phyloP scores from a whole-genome alignment of 2,113 vertebrate species.

The Herpailurus yagouaroundi region DNA sequence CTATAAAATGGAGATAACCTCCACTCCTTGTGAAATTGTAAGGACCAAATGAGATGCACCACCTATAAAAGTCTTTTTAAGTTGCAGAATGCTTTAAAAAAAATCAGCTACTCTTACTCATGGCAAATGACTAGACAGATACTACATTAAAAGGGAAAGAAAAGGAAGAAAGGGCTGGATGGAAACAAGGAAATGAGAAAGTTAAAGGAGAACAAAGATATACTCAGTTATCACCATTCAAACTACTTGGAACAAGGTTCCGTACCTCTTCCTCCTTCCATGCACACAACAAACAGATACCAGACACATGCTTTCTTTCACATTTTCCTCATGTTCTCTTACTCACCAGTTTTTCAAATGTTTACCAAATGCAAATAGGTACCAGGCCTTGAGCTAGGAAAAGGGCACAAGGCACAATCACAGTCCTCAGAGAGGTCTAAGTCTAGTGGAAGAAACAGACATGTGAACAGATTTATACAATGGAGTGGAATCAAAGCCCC shows the following conservation, averaged over 20 bases:
- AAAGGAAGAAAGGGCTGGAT: not conserved
- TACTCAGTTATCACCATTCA: not conserved
- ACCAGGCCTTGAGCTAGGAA: not conserved
- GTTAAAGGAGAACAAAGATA: not conserved
- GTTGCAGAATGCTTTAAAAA: not conserved
- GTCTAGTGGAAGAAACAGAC: not conserved
- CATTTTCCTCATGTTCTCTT: not conserved
- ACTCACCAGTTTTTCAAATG: not conserved
- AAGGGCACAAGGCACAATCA: not conserved
- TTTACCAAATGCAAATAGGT: not conserved
- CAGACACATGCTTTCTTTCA: not conserved
- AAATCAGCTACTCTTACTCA: not conserved
- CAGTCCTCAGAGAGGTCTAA: not conserved
- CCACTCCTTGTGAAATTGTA: not conserved
- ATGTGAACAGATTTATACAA: not conserved
- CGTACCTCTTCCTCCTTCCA: not conserved
- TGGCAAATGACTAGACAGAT: not conserved
- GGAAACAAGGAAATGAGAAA: not conserved
- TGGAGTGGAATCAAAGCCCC: not conserved
- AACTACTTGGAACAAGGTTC: not conserved
- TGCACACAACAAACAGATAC: not conserved
- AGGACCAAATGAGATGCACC: not conserved
- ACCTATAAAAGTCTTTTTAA: not conserved
- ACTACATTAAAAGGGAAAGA: not conserved
- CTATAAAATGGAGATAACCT: not conserved